phyloP scores from a whole-genome alignment of 2,113 vertebrate species.

The Seriola rivoliana region DNA sequence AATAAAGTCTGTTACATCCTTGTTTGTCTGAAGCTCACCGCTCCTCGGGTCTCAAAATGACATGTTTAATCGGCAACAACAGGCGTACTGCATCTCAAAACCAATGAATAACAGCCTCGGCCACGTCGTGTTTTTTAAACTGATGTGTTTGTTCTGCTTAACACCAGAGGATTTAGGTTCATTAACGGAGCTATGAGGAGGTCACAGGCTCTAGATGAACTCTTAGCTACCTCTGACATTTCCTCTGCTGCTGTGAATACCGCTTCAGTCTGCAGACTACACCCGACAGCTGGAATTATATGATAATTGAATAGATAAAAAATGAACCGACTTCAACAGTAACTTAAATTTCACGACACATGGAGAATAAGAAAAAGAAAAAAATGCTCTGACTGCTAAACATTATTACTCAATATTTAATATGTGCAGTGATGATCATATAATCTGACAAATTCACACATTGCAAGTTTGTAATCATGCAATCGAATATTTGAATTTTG shows the following conservation, averaged over 20 bases:
- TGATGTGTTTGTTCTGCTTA: conserved; percentile 30
- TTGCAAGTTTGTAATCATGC: not conserved
- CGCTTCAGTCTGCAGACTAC: not conserved
- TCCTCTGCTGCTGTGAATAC: conserved; percentile 29
- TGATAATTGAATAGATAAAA: not conserved
- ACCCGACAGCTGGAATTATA: not conserved
- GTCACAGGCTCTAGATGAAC: conserved; percentile 32
- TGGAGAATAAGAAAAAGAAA: not conserved
- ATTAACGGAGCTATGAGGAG: conserved; percentile 28
- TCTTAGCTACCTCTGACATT: conserved; percentile 42
- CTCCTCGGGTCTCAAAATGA: conserved; percentile 20
- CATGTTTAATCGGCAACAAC: conserved; percentile 15
- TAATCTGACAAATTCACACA: not conserved
- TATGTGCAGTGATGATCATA: not conserved
- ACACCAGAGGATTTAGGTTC: conserved; percentile 27
- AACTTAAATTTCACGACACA: not conserved
- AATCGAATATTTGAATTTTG: not conserved
- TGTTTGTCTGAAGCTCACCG: conserved; percentile 4
- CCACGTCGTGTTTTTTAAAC: not conserved
- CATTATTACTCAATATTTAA: not conserved
- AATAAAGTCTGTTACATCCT: conserved; percentile 32
- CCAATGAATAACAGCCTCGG: not conserved
- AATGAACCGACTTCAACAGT: not conserved
- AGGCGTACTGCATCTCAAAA: not conserved
- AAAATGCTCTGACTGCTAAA: not conserved